Percentiles rank a stretch among this genome's conserved stretches.
Conservation (phyloP, 53 echinoderm and acorn worm genomes). For the Arbacia lixula region DNA sequence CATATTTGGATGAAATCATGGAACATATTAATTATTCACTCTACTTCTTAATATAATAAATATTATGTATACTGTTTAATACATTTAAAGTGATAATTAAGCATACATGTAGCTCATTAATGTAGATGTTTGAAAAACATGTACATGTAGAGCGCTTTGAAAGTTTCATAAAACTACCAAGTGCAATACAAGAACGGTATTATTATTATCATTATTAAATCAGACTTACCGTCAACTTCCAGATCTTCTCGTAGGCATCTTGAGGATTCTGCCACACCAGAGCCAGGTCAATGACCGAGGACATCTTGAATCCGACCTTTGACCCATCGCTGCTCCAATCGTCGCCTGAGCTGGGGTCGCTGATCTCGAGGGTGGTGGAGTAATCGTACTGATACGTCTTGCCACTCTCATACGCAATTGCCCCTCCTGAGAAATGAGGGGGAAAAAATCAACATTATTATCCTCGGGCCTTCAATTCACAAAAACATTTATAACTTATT, state of each 20-base stretch:
- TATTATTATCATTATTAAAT: too few species aligned
- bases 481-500: background rate
- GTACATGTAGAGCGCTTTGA: too few species aligned
- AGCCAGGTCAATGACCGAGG: slow-evolving; percentile 62
- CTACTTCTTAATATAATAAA: too few species aligned
- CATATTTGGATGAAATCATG: too few species aligned
- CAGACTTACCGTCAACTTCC: slow-evolving; percentile 78
- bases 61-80: too few species aligned
- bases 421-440: slow-evolving; percentile 38
- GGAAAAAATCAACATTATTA: background rate
- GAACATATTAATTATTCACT: too few species aligned
- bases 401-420: slow-evolving; percentile 70
- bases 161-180: too few species aligned
- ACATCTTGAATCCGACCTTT: slow-evolving; percentile 77
- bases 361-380: slow-evolving; percentile 61
- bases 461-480: too few species aligned
- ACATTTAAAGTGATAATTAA: too few species aligned
- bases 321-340: slow-evolving; percentile 48
- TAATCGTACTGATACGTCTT: slow-evolving; percentile 83
- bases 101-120: too few species aligned
- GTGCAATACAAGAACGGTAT: too few species aligned
- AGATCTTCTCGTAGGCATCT: slow-evolving; percentile 68
- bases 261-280: slow-evolving; percentile 82
- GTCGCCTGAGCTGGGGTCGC: slow-evolving; percentile 53
- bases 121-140: too few species aligned